These are phyloP conservation scores for Pemphigus obesinymphae DNA, from an alignment of 1,140 invertebrate species.

Conservation along the genomic window DNA sequence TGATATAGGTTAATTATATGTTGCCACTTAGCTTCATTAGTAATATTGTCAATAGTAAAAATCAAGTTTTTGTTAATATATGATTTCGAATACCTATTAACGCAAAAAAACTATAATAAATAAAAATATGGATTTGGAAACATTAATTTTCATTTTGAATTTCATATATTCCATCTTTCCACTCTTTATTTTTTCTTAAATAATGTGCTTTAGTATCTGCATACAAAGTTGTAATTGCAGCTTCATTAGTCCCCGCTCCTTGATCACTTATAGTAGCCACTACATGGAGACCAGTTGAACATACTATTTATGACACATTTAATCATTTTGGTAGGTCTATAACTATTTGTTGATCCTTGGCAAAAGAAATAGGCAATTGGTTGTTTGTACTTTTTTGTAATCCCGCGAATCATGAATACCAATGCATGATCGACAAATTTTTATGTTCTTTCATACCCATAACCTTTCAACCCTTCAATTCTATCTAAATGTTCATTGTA, in stretches of 20 bases:
- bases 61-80: too few relatives aligned
- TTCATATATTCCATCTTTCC: not conserved
- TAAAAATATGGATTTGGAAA: too few relatives aligned
- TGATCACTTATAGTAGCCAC: too few relatives aligned
- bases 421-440: not conserved
- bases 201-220: too few relatives aligned
- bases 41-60: too few relatives aligned
- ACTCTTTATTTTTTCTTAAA: too few relatives aligned
- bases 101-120: too few relatives aligned
- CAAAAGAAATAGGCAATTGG: not conserved
- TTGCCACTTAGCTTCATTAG: too few relatives aligned
- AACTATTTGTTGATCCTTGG: not conserved
- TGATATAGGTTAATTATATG: not conserved
- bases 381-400: too few relatives aligned
- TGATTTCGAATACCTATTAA: too few relatives aligned
- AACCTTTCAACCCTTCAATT: not conserved
- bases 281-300: not conserved
- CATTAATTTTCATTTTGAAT: not conserved
- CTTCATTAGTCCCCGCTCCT: too few relatives aligned
- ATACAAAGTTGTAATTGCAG: too few relatives aligned
- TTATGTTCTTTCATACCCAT: not conserved
- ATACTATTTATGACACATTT: not conserved
- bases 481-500: not conserved
- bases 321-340: not conserved
- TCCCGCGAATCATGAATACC: not conserved